These are phyloP conservation scores for Lobophora halterata DNA, from an alignment of 2,888 invertebrate species.

Conservation along the genomic window DNA sequence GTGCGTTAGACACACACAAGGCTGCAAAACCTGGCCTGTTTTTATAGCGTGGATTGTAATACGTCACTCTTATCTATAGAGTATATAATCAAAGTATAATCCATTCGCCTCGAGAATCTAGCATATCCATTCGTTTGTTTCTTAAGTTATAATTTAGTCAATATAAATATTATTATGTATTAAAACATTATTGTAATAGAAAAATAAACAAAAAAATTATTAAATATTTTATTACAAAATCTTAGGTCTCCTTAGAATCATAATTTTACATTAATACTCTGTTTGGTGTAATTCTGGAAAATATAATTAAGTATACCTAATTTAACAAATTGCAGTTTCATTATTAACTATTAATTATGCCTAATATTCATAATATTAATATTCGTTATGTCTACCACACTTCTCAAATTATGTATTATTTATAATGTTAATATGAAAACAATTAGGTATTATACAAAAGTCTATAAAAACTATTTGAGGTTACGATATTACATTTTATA, in stretches of 20 bases:
- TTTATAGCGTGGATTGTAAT: no score
- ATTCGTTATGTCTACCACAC: conserved; percentile 1
- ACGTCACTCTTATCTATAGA: no score
- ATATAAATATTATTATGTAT: neutral
- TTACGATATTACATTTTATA: conserved; percentile 17
- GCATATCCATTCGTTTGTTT: no score
- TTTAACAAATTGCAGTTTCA: conserved; percentile 5
- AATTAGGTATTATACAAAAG: conserved; percentile 19
- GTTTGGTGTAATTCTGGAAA: conserved; percentile 24
- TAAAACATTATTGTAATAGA: neutral
- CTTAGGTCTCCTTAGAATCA: conserved; percentile 19
- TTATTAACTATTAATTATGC: no score
- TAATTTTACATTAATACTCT: conserved; percentile 20
- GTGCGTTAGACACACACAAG: no score
- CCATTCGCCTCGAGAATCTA: no score
- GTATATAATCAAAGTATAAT: no score
- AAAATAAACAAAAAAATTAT: conserved; percentile 1
- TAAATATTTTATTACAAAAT: conserved; percentile 23
- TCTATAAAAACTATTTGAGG: conserved; percentile 15
- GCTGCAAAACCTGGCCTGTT: no score
- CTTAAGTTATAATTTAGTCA: no score
- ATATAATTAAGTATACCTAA: conserved; percentile 3
- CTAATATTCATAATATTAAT: no score
- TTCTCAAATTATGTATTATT: neutral
- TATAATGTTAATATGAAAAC: neutral